Percentiles rank a stretch among this genome's conserved stretches.
These are phyloP conservation scores for Bursaphelenchus okinawaensis DNA, from an alignment of 2,888 invertebrate genomes.

Conservation along the genomic window DNA sequence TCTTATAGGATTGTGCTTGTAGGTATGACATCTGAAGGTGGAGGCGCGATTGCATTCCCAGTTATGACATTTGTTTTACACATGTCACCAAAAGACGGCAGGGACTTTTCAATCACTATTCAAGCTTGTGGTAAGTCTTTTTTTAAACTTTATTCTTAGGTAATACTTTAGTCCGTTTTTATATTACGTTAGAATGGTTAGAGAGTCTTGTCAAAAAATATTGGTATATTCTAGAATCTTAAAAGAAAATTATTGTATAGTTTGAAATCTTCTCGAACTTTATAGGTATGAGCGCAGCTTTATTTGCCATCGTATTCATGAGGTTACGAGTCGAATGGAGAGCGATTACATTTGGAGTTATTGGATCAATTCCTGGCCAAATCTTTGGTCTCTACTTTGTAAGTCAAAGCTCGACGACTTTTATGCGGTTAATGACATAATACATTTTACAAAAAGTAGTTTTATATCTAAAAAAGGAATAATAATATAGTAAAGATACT, in stretches of 20 bases:
- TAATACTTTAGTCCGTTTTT: no score
- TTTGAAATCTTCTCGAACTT: slow-evolving; percentile 1
- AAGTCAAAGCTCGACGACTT: slow-evolving; percentile 1
- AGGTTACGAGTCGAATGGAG: slow-evolving; percentile 46
- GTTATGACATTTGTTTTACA: slow-evolving; percentile 53
- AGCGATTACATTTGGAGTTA: slow-evolving; percentile 44
- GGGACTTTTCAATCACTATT: slow-evolving; percentile 52
- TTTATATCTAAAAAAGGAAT: no score
- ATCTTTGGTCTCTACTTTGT: slow-evolving; percentile 51
- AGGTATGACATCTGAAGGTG: slow-evolving; percentile 55
- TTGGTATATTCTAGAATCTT: no score
- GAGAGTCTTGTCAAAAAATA: no score
- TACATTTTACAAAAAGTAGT: no score
- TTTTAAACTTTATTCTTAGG: slow-evolving; percentile 9
- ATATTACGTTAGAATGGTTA: no score
- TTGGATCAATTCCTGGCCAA: slow-evolving; percentile 53
- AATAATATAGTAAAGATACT: no score
- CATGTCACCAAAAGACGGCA: slow-evolving; percentile 39
- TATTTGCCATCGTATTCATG: slow-evolving; percentile 56
- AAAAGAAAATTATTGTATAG: no score
- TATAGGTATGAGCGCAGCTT: slow-evolving; percentile 55
- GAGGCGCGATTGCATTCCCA: slow-evolving; percentile 53
- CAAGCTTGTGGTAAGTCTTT: slow-evolving; percentile 39
- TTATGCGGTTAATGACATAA: no score
- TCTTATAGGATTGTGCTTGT: not conserved